A percentile compares a stretch with the other conserved stretches of the same genome.
These are phyloP conservation scores for Cataglyphis albicans DNA, from an alignment of 2,888 invertebrate genomes.

Conservation along the genomic window DNA sequence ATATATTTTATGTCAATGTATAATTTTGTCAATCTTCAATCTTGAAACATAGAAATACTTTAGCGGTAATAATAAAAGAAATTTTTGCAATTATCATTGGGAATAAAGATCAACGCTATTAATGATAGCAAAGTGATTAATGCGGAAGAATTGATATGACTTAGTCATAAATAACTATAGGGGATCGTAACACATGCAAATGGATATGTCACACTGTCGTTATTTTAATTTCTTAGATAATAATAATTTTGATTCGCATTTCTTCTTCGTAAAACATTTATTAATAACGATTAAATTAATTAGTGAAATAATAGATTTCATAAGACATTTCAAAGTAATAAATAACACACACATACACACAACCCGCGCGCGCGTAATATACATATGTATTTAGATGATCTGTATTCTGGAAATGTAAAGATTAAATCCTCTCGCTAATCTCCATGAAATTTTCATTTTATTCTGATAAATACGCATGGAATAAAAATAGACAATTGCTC, in stretches of 20 bases:
- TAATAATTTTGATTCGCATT: background rate
- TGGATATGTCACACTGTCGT: background rate
- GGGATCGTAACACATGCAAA: background rate
- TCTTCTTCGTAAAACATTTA: background rate
- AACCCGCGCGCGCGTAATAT: background rate
- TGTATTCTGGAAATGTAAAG: background rate
- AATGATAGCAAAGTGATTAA: background rate
- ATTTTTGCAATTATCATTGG: conserved; percentile 1
- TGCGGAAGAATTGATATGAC: background rate
- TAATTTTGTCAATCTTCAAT: background rate
- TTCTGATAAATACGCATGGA: background rate
- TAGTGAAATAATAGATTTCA: background rate
- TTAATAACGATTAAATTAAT: background rate
- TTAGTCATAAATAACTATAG: conserved; percentile 4
- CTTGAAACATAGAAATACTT: background rate
- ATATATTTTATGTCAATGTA: background rate
- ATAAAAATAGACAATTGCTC: background rate
- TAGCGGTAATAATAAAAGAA: background rate
- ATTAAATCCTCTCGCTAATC: background rate
- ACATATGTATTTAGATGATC: background rate
- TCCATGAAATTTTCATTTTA: background rate
- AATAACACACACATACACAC: background rate
- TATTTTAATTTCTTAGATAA: background rate
- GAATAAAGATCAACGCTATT: conserved; percentile 22
- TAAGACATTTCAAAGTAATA: background rate